Conservation (phyloP, 2,797 vertebrate genomes). For the Ambastaia sidthimunki region DNA sequence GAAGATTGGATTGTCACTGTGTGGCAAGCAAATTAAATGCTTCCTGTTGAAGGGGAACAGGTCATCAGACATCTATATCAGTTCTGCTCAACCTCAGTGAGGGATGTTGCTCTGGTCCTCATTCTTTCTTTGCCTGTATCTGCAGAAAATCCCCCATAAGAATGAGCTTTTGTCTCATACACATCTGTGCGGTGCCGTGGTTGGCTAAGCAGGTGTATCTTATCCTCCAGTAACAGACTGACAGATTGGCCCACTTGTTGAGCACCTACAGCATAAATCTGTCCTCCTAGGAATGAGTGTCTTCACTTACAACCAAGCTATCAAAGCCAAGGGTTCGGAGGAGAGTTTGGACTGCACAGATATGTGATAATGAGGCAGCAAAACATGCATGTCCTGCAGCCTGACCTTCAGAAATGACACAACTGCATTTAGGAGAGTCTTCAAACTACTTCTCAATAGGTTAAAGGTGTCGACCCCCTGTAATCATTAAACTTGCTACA, state of each 20-base stretch:
- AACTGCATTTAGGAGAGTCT: conserved; percentile 54
- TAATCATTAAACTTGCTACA: conserved; percentile 68
- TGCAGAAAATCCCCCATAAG: conserved; percentile 51
- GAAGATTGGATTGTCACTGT: conserved; percentile 73
- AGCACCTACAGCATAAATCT: conserved; percentile 55
- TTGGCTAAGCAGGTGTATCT: conserved; percentile 55
- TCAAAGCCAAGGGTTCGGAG: conserved; percentile 47
- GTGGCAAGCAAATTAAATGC: conserved; percentile 72
- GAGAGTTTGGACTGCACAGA: conserved; percentile 30
- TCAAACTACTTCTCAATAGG: conserved; percentile 67
- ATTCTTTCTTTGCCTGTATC: conserved; percentile 8
- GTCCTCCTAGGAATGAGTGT: conserved; percentile 41
- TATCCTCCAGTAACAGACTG: conserved; percentile 38
- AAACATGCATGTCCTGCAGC: conserved; percentile 47
- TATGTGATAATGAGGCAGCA: conserved; percentile 55
- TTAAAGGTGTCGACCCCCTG: conserved; percentile 64
- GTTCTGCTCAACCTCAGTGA: conserved; percentile 2
- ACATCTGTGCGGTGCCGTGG: conserved; percentile 31
- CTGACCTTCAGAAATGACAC: conserved; percentile 58
- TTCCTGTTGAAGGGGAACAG: conserved; percentile 57
- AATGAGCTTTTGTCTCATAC: conserved; percentile 56
- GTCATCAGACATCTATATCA: conserved; percentile 43
- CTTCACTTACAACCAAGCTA: conserved; percentile 43
- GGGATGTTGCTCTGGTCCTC: conserved; percentile 7
- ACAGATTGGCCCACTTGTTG: conserved; percentile 52